Evolutionary conservation across 2,113 vertebrate species (phyloP).

Genomic region (Psophia crepitans): DNA sequence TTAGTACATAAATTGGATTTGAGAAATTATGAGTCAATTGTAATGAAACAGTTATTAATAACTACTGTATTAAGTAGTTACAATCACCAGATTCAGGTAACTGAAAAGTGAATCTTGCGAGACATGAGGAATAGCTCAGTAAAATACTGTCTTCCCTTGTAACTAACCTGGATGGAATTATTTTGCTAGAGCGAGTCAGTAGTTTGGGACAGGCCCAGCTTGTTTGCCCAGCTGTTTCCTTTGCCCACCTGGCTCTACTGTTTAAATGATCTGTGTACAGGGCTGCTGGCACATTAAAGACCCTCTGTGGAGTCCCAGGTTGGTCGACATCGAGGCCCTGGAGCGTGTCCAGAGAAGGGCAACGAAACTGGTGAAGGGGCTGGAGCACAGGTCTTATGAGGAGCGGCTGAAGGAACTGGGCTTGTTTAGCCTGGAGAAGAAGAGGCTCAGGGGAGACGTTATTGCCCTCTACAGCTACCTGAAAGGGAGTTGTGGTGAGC

Average conservation of each 20-base stretch:
- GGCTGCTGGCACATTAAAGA: not conserved
- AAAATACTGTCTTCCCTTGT: not conserved
- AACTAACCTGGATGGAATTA: not conserved
- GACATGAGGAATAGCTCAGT: not conserved
- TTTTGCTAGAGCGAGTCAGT: not conserved
- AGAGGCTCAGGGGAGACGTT: too few species aligned
- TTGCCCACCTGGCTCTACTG: not conserved
- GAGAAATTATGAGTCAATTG: not conserved
- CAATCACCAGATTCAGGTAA: not conserved
- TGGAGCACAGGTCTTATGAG: too few species aligned
- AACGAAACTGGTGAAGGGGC: too few species aligned
- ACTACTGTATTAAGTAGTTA: not conserved
- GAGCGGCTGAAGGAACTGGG: too few species aligned
- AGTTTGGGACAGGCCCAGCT: not conserved
- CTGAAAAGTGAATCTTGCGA: not conserved
- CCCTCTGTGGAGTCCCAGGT: not conserved
- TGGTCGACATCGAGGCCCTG: too few species aligned
- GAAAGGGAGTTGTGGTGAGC: too few species aligned
- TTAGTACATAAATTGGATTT: not conserved
- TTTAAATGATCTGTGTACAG: not conserved
- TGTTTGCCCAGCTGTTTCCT: not conserved
- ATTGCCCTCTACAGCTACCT: too few species aligned
- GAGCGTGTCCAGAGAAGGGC: too few species aligned
- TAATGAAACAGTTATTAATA: conserved; percentile 11
- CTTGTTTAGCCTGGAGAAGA: too few species aligned